These are phyloP conservation scores for Grantiella picta DNA, from an alignment of 2,113 vertebrate genomes.

Conservation along the genomic window DNA sequence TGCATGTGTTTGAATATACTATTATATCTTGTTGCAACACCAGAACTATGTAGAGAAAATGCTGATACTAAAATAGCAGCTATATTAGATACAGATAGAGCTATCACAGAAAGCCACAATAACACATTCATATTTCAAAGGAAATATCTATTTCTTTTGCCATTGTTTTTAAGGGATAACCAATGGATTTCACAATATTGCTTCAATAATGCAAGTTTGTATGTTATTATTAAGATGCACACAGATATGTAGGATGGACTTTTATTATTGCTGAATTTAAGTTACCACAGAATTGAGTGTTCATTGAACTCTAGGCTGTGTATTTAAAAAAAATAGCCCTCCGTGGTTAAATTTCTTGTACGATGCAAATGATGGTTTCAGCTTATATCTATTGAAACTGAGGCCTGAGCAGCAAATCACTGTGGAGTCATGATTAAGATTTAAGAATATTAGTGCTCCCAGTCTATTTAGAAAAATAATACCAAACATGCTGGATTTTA, in stretches of 20 bases:
- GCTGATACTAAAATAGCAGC: background rate
- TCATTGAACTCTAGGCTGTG: background rate
- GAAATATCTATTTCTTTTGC: background rate
- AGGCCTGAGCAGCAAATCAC: background rate
- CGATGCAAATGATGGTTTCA: background rate
- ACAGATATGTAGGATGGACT: background rate
- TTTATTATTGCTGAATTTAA: background rate
- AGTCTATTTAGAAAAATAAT: background rate
- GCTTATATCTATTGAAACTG: background rate
- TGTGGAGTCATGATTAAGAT: background rate
- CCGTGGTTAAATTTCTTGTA: background rate
- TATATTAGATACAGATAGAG: background rate
- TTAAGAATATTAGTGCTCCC: background rate
- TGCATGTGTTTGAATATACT: background rate
- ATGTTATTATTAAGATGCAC: background rate
- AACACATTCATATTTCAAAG: background rate
- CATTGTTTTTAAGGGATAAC: background rate
- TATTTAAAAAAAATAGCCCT: background rate
- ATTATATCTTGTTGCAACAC: background rate
- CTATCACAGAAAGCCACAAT: background rate
- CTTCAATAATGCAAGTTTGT: background rate
- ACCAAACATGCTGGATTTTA: background rate
- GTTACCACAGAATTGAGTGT: background rate
- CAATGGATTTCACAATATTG: background rate
- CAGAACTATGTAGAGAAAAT: background rate